These are phyloP conservation scores for Standfussiana lucernea DNA, from an alignment of 2,888 invertebrate species.

Conservation along the genomic window DNA sequence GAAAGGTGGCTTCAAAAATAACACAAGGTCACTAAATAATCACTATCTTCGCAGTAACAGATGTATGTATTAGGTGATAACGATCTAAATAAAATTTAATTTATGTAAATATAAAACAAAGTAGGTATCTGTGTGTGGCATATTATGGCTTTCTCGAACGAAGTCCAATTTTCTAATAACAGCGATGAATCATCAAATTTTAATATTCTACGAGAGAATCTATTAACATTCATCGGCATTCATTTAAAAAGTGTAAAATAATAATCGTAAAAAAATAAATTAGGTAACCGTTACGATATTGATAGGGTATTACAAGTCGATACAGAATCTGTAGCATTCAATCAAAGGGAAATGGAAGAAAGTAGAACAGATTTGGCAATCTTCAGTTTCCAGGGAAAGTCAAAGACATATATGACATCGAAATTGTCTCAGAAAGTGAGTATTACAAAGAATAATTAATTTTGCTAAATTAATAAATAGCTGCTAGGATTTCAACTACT, in stretches of 20 bases:
- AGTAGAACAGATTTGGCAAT: neutral
- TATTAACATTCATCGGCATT: slow-evolving; percentile 25
- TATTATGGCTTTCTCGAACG: slow-evolving; percentile 18
- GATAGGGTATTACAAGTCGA: slow-evolving; percentile 1
- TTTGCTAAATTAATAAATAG: neutral
- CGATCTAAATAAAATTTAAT: neutral
- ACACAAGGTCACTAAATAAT: neutral
- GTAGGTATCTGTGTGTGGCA: slow-evolving; percentile 21
- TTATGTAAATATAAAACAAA: slow-evolving; percentile 5
- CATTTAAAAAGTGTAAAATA: slow-evolving; percentile 39
- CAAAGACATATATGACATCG: neutral
- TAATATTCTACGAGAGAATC: slow-evolving; percentile 6
- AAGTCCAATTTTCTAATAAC: slow-evolving; percentile 23
- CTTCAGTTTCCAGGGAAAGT: slow-evolving; percentile 18
- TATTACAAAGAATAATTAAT: neutral
- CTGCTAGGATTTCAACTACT: neutral
- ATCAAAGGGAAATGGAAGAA: slow-evolving; percentile 25
- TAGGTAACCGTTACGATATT: slow-evolving; percentile 10
- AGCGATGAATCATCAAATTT: slow-evolving; percentile 35
- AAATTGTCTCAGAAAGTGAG: neutral
- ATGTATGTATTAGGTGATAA: neutral
- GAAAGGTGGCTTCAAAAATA: neutral
- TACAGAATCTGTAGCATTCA: slow-evolving; percentile 4
- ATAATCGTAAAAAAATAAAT: slow-evolving; percentile 42
- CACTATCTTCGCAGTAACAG: too few species aligned